Evolutionary conservation across 2,888 invertebrate genomes (phyloP).

Genomic region (Heliconius erato): DNA sequence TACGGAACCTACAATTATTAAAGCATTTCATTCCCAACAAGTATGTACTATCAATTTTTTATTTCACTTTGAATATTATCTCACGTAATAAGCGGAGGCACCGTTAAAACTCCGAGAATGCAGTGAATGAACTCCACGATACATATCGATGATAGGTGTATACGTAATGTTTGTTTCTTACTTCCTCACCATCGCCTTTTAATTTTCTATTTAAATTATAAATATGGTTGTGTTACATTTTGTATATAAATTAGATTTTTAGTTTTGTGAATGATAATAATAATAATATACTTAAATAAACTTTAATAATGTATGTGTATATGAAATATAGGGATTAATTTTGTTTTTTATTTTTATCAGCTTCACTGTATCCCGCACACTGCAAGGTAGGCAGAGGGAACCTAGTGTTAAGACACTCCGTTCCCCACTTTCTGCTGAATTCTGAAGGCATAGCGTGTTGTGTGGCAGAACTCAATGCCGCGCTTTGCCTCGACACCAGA

Average conservation of each 20-base stretch:
- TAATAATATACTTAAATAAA: too few relatives aligned
- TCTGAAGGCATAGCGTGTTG: too few relatives aligned
- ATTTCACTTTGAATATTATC: constrained; percentile 78
- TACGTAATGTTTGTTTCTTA: constrained; percentile 49
- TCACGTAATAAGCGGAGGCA: constrained; percentile 76
- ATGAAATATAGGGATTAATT: too few relatives aligned
- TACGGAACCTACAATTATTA: constrained; percentile 32
- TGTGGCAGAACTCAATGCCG: too few relatives aligned
- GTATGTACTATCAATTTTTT: constrained; percentile 61
- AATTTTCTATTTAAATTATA: constrained; percentile 17
- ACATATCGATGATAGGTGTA: constrained; percentile 58
- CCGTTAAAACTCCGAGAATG: constrained; percentile 66
- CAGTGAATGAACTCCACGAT: constrained; percentile 70
- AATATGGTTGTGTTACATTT: background rate
- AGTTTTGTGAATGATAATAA: background rate
- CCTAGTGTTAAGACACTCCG: too few relatives aligned
- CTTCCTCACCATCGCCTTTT: constrained; percentile 34
- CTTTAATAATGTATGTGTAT: too few relatives aligned
- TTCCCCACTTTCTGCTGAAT: too few relatives aligned
- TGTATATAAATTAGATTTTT: background rate
- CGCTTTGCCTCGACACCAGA: too few relatives aligned
- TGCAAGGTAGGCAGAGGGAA: too few relatives aligned
- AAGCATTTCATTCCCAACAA: constrained; percentile 24
- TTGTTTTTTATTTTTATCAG: too few relatives aligned
- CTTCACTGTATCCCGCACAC: too few relatives aligned